phyloP scores from a whole-genome alignment of 2,113 vertebrate species.

The Phrynosoma platyrhinos region DNA sequence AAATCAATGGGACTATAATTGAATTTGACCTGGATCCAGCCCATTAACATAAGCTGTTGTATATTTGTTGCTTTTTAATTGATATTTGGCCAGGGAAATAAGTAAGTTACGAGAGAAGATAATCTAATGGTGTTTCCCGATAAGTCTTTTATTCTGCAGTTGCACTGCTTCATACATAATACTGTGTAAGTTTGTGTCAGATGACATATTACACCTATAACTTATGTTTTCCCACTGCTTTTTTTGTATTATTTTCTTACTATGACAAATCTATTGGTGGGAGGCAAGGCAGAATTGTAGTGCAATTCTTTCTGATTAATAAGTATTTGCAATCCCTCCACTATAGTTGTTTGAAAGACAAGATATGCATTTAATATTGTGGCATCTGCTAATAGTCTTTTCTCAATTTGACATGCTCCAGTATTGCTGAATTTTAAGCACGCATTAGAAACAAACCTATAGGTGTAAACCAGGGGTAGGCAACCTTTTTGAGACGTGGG shows the following conservation, averaged over 20 bases:
- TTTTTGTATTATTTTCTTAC: not conserved
- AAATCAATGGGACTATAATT: not conserved
- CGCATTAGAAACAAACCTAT: too few species aligned
- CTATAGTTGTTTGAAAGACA: too few species aligned
- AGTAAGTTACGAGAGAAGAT: rapidly evolving
- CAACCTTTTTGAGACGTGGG: too few species aligned
- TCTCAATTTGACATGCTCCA: too few species aligned
- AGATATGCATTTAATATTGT: too few species aligned
- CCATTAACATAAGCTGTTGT: not conserved
- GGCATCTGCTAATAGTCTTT: too few species aligned
- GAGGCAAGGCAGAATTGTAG: not conserved
- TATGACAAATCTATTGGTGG: not conserved
- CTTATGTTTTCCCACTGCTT: not conserved
- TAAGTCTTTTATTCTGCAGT: not conserved
- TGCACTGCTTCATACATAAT: not conserved
- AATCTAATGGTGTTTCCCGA: not conserved
- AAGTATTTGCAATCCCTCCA: not conserved
- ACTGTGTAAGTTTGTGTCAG: not conserved
- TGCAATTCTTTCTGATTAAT: rapidly evolving
- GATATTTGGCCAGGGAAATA: not conserved
- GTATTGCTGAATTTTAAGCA: too few species aligned
- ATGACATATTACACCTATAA: not conserved
- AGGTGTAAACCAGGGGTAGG: too few species aligned
- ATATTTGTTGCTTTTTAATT: not conserved
- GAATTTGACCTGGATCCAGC: not conserved